Evolutionary conservation across 2,888 invertebrate genomes (phyloP).

Genomic region (Ophion costatus): DNA sequence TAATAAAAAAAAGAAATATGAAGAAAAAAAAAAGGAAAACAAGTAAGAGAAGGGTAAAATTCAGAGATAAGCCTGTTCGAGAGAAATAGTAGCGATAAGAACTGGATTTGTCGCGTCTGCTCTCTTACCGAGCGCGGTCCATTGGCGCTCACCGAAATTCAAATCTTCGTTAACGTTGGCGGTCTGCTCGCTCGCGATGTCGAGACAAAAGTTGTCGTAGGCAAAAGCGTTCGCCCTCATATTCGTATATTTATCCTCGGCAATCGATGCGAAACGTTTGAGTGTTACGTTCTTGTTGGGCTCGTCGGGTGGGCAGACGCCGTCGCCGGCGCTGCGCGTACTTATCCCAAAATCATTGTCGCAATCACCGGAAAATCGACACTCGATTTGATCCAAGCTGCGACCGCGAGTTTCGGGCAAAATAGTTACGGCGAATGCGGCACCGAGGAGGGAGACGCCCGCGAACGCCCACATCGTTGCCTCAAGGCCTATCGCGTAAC

Average conservation of each 20-base stretch:
- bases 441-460: slow-evolving; percentile 86
- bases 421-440: slow-evolving; percentile 86
- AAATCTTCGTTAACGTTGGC: slow-evolving; percentile 52
- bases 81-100: slow-evolving; percentile 61
- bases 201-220: slow-evolving; percentile 77
- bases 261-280: slow-evolving; percentile 73
- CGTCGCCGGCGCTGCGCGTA: slow-evolving; percentile 9
- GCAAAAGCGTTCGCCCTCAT: slow-evolving; percentile 71
- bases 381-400: slow-evolving; percentile 88
- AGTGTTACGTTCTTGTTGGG: slow-evolving; percentile 71
- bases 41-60: neutral
- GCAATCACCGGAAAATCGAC: slow-evolving; percentile 83
- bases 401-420: slow-evolving; percentile 90
- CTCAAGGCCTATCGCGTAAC: slow-evolving; percentile 85
- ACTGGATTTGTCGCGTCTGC: slow-evolving; percentile 27
- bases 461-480: slow-evolving; percentile 88
- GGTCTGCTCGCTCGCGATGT: slow-evolving; percentile 65
- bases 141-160: slow-evolving; percentile 48
- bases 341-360: neutral
- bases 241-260: slow-evolving; percentile 74
- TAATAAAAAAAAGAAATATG: neutral
- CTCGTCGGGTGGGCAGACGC: slow-evolving; percentile 36
- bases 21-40: neutral
- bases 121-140: slow-evolving; percentile 15
- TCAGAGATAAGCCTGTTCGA: slow-evolving; percentile 70